Conservation (phyloP, 2,888 invertebrate genomes). For the Hypsopygia costalis region DNA sequence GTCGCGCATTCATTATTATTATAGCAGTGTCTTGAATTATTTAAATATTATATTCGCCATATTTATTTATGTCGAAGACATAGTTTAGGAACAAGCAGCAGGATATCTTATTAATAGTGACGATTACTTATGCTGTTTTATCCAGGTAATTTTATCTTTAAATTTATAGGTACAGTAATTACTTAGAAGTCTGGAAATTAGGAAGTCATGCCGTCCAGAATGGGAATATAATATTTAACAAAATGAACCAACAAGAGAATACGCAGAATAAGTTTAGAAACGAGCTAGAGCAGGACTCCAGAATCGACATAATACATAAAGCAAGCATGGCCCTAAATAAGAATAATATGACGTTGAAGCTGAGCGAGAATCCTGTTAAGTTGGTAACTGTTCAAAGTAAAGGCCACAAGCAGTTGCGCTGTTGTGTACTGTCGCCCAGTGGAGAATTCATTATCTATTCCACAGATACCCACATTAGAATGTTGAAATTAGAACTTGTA, state of each 20-base stretch:
- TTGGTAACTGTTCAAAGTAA: conserved; percentile 85
- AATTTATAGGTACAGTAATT: conserved; percentile 70
- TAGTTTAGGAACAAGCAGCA: too few relatives aligned
- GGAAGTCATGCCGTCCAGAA: conserved; percentile 75
- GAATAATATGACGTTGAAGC: conserved; percentile 44
- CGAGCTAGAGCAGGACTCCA: conserved; percentile 51
- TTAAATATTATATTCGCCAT: too few relatives aligned
- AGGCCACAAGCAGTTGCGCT: conserved; percentile 83
- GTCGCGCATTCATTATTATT: too few relatives aligned
- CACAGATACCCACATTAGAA: conserved; percentile 82
- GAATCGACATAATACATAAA: conserved; percentile 36
- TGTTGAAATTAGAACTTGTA: conserved; percentile 84
- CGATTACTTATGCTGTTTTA: too few relatives aligned
- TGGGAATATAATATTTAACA: conserved; percentile 69
- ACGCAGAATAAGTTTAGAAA: conserved; percentile 25
- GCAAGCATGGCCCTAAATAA: conserved; percentile 29
- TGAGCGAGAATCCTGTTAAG: conserved; percentile 82
- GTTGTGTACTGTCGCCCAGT: conserved; percentile 85
- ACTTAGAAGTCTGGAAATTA: conserved; percentile 76
- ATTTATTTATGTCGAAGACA: too few relatives aligned
- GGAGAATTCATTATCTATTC: conserved; percentile 89
- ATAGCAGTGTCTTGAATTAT: too few relatives aligned
- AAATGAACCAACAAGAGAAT: conserved; percentile 26
- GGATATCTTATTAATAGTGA: too few relatives aligned
- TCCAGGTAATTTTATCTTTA: neutral